Evolutionary conservation across 2,797 vertebrate species (phyloP), one percentile per base, ranked within the genome.

Genomic region (Falco berigora): DNA sequence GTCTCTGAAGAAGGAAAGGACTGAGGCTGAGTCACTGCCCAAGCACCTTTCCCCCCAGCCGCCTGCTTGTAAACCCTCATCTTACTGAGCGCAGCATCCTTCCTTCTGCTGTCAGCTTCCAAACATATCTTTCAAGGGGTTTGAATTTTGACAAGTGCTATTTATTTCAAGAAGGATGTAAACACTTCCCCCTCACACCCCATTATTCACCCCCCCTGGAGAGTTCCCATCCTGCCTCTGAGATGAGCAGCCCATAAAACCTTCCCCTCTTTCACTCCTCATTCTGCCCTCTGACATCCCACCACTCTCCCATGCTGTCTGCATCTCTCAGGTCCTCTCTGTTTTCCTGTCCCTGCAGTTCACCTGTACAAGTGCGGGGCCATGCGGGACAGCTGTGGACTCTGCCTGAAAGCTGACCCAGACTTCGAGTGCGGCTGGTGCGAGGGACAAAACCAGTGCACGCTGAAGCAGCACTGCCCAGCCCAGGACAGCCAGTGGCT

Each of bases 351-450:
- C 59, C 66, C 81, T 15, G 13, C 98, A 99, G 99, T 99, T 95
- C 99, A 99, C 97, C 98, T 99, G 73, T 99, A 99, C 97, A 99
- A 99, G 94, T 99, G 99, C 0, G 99, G 99, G 18, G 99, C 99
- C 76, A 99, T 99, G 97, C 97, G 99, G 1, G 98, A 99, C 92
- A 99, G 99, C 98, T 99, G 99, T 0, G 99, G 99, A 61, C 97
- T 99, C 96, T 99, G 99, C 97, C 98, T 99, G 95, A 99, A 99
- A 97, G 99, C 99, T 0, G 99, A 99, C 96, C 99, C 98, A 0
- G 98, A 99, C 93, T 99, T 99, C 3, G 98, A 99, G 55, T 99
- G 99, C 0, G 99, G 99, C 87, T 99, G 99, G 99, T 99, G 99
- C 50, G 98, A 99, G 96, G 98, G 97, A 2, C 99, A 99, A 95